Conservation (phyloP, 2,888 invertebrate genomes). For the Apoda limacodes region DNA sequence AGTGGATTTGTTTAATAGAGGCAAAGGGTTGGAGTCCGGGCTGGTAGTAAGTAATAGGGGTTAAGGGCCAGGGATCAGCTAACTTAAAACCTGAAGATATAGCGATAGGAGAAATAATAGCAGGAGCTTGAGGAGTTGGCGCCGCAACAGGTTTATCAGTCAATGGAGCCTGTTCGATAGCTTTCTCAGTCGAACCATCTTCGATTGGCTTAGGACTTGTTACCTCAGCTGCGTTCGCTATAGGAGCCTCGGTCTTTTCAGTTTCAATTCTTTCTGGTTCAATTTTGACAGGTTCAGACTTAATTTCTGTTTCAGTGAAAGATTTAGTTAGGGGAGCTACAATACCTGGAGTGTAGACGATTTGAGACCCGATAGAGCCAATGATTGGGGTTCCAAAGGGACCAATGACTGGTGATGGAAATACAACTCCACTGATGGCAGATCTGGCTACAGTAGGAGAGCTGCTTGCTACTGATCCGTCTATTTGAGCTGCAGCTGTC, state of each 20-base stretch:
- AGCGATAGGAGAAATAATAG: neutral
- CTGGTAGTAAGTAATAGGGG: constrained; percentile 14
- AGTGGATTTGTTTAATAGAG: constrained; percentile 9
- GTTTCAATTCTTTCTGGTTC: constrained; percentile 18
- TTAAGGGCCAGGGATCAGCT: constrained; percentile 15
- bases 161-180: constrained; percentile 10
- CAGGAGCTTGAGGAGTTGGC: neutral
- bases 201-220: constrained; percentile 16
- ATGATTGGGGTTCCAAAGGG: too few species aligned
- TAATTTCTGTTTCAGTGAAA: constrained; percentile 5
- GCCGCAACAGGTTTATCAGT: constrained; percentile 12
- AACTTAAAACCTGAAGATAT: constrained; percentile 7
- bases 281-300: constrained; percentile 20
- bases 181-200: constrained; percentile 21
- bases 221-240: constrained; percentile 21
- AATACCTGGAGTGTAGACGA: constrained; percentile 7
- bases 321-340: constrained; percentile 7
- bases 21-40: too few species aligned
- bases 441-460: constrained; percentile 31
- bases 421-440: constrained; percentile 14
- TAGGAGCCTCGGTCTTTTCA: constrained; percentile 23
- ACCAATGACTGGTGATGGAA: constrained; percentile 12
- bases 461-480: constrained; percentile 37
- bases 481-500: constrained; percentile 42
- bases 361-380: constrained; percentile 17